Evolutionary conservation across 64 coral and sea anemone genomes (phyloP).

Genomic region (Montipora efflorescens): DNA sequence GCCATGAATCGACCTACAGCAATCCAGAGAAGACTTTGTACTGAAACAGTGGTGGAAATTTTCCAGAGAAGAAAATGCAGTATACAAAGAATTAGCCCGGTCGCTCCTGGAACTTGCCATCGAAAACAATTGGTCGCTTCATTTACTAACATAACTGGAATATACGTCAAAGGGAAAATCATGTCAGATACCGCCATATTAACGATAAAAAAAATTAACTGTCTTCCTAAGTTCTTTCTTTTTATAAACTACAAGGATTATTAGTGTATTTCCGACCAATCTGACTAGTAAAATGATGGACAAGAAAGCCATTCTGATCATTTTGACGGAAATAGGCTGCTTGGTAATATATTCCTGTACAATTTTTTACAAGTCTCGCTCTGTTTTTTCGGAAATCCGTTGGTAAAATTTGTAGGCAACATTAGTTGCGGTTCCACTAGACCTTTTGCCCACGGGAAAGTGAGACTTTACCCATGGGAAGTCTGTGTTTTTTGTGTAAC

Average conservation of each 20-base stretch:
- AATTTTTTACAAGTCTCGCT: too few species aligned
- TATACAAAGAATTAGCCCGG: constrained; percentile 34
- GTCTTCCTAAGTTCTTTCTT: constrained; percentile 9
- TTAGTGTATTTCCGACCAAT: constrained; percentile 48
- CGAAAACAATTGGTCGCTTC: background rate
- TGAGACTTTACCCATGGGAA: too few species aligned
- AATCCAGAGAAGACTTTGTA: constrained; percentile 35
- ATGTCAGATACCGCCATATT: constrained; percentile 68
- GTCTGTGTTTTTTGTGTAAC: too few species aligned
- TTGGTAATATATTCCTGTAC: too few species aligned
- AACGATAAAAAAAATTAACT: constrained; percentile 28
- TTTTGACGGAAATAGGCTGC: too few species aligned
- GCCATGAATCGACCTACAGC: constrained; percentile 45
- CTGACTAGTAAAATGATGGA: background rate
- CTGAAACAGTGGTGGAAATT: background rate
- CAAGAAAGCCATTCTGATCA: background rate
- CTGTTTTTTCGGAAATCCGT: too few species aligned
- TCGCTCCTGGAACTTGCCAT: background rate
- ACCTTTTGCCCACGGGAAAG: too few species aligned
- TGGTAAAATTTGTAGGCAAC: too few species aligned
- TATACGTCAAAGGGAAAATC: background rate
- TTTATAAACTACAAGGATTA: constrained; percentile 19
- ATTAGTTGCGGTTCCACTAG: too few species aligned
- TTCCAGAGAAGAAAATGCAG: constrained; percentile 1
- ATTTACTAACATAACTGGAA: background rate